Evolutionary conservation across 2,888 invertebrate genomes (phyloP).

Genomic region (Hyles lineata): DNA sequence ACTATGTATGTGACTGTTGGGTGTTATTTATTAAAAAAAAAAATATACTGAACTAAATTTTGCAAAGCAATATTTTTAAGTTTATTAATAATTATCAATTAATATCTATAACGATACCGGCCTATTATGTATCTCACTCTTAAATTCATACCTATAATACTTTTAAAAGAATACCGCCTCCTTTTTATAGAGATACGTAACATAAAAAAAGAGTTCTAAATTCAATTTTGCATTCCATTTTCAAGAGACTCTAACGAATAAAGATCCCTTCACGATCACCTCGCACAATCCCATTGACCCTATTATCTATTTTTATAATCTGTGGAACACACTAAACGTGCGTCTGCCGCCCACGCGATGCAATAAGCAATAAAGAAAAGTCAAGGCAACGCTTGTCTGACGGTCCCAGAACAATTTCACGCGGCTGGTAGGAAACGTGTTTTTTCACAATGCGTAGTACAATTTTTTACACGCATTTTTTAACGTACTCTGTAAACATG

Average conservation of each 20-base stretch:
- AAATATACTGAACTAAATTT: too few relatives aligned
- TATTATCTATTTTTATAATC: conserved; percentile 56
- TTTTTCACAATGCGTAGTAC: conserved; percentile 23
- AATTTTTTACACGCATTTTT: conserved; percentile 6
- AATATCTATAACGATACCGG: too few relatives aligned
- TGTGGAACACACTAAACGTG: conserved; percentile 29
- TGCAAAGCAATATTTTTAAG: too few relatives aligned
- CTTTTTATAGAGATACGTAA: not conserved
- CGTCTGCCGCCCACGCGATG: conserved; percentile 51
- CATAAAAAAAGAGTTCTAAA: not conserved
- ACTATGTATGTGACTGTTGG: too few relatives aligned
- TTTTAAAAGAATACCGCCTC: too few relatives aligned
- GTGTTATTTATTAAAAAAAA: too few relatives aligned
- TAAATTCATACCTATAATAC: too few relatives aligned
- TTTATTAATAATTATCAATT: too few relatives aligned
- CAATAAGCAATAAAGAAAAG: conserved; percentile 63
- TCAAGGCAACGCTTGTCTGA: conserved; percentile 48
- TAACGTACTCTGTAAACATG: not conserved
- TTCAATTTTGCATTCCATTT: not conserved
- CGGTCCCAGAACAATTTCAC: conserved; percentile 39
- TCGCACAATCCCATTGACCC: conserved; percentile 51
- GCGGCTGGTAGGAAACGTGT: conserved; percentile 6
- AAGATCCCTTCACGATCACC: conserved; percentile 29
- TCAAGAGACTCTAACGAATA: not conserved
- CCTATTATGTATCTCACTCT: too few relatives aligned